phyloP scores from a whole-genome alignment of 2,888 invertebrate species.

The Brachypalpus laphriformis region DNA sequence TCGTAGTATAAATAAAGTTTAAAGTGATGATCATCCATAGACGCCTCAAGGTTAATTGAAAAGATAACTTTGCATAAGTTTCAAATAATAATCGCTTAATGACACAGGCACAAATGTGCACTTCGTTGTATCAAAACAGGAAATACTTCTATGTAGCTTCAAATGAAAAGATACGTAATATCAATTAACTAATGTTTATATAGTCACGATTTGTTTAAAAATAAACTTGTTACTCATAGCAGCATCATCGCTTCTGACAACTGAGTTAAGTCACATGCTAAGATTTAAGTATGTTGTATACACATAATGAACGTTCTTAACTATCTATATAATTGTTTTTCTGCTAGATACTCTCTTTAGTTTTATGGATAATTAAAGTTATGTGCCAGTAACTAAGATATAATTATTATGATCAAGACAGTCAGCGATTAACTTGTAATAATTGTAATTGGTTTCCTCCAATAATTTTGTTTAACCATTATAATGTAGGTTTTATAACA shows the following conservation, averaged over 20 bases:
- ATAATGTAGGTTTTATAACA: no score
- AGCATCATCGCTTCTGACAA: neutral
- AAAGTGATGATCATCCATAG: neutral
- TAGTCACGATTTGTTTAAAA: constrained; percentile 27
- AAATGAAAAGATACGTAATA: neutral
- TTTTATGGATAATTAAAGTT: neutral
- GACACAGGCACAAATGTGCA: neutral
- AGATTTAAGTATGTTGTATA: neutral
- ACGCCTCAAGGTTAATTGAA: constrained; percentile 30
- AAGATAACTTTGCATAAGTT: constrained; percentile 1
- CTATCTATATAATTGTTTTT: constrained; percentile 2
- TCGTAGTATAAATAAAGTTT: no score
- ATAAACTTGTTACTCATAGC: constrained; percentile 29
- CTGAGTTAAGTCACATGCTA: constrained; percentile 1
- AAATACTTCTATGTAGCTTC: neutral
- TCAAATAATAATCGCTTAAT: neutral
- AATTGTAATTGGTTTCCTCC: no score
- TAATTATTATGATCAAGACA: neutral
- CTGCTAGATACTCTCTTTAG: neutral
- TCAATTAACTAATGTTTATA: neutral
- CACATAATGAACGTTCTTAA: no score
- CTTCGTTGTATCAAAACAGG: neutral
- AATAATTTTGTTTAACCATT: no score
- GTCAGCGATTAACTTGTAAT: neutral
- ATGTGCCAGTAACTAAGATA: neutral